phyloP scores from a whole-genome alignment of 2,113 vertebrate genomes.

The Bungarus multicinctus region DNA sequence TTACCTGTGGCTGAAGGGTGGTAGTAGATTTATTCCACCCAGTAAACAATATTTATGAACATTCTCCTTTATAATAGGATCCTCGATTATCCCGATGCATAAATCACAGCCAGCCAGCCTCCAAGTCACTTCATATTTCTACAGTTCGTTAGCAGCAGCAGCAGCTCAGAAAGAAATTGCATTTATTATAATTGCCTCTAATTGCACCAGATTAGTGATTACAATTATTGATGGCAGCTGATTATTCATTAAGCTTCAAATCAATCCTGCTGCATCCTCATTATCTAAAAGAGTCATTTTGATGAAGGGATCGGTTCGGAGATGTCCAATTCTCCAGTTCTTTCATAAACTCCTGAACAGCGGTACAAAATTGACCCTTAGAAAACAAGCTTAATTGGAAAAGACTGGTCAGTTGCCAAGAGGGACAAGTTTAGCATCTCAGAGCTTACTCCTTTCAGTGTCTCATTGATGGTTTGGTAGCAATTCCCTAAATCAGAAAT shows the following conservation, averaged over 20 bases:
- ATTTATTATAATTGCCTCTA: slow-evolving; percentile 86
- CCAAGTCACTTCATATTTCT: slow-evolving; percentile 80
- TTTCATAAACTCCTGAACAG: slow-evolving; percentile 29
- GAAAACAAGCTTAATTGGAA: slow-evolving; percentile 34
- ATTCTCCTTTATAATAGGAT: slow-evolving; percentile 51
- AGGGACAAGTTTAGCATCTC: not conserved
- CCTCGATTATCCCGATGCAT: slow-evolving; percentile 65
- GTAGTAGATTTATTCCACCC: not conserved
- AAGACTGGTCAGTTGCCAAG: not conserved
- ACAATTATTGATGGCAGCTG: slow-evolving; percentile 84
- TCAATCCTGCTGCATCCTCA: slow-evolving; percentile 73
- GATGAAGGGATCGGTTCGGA: slow-evolving; percentile 69
- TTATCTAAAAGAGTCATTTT: slow-evolving; percentile 72
- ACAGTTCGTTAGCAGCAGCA: slow-evolving; percentile 76
- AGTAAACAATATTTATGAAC: slow-evolving; percentile 59
- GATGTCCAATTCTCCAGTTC: slow-evolving; percentile 46
- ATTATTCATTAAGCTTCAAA: slow-evolving; percentile 84
- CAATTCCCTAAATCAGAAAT: not conserved
- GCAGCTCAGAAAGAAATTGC: slow-evolving; percentile 79
- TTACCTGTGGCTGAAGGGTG: not conserved
- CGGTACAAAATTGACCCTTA: slow-evolving; percentile 40
- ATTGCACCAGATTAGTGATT: slow-evolving; percentile 87
- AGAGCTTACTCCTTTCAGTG: not conserved
- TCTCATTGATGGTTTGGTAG: not conserved
- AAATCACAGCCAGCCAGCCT: slow-evolving; percentile 71